Evolutionary conservation across 1,140 invertebrate genomes (phyloP), one percentile per base, ranked within the genome.

Genomic region (Archivesica marissinica): DNA sequence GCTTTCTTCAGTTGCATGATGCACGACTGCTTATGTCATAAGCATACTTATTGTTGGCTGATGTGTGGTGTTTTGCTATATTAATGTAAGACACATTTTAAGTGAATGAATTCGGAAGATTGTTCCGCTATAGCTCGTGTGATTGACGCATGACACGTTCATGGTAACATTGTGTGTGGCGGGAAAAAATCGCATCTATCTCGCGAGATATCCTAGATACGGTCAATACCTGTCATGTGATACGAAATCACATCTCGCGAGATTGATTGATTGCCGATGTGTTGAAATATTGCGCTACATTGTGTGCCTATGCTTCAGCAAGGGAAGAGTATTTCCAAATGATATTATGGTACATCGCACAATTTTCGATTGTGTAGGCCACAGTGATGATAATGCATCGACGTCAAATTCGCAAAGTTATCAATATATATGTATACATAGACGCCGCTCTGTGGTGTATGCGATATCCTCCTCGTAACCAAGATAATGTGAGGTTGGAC

Each of bases 81-180:
- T 35, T 64, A 64, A 64, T 64, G 30, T 59, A 59, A 59, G 54
- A 59, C 25, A 59, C 33, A 59, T 59, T 35, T 52, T 35, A 17
- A 47, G 68, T 72, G 33, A 72, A 47, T 50, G 25, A 47, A 47
- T 72, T 44, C 68, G 0, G 41, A 47, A 41, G 68, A 72, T 72
- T 33, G 68, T 72, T 72, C 39, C 68, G 68, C 68, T 72, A 3
- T 72, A 44, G 28, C 30, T 33, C 20, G 23, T 33, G 41, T 47
- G 68, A 72, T 72, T 72, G 68, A 72, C 68, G 25, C n/a, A 25
- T 72, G 68, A 72, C 68, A 72, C 68, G 28, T 72, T 72, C 68
- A 72, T 72, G 33, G 41, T 72, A 47, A 72, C 68, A 47, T 44
- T 72, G 68, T 72, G 68, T 72, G 68, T 72, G 68, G 68, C 68